Base-by-base conservation (phyloP, 2,113 vertebrate genomes). In the Silurus asotus region DNA sequence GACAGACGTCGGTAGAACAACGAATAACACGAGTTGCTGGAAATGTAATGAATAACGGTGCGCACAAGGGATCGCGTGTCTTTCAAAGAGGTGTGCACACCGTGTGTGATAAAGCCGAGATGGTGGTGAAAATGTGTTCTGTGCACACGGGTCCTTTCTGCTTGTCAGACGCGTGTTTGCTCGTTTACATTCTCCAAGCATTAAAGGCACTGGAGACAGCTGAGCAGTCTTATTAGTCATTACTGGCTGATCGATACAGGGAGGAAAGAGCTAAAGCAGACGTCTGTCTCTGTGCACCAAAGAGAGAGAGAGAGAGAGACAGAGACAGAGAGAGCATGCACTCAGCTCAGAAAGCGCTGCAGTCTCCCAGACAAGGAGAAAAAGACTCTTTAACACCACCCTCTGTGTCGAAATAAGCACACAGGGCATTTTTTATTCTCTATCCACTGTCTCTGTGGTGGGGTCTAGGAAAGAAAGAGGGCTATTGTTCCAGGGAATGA, bases 201-300 rank as follows among this genome's bases (percentile, higher is more conserved):
- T 75, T 89, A 90, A 82, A 89, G 89, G 90, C 81, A 61, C 85
- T 84, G 81, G 83, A 83, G 77, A 88, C 86, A 84, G 82, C 90
- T 89, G 88, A 88, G 69, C 53, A 83, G 87, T 90, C 72, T 91
- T 91, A 92, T 91, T 87, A 89, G 87, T 93, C 92, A 90, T 91
- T 55, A 88, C 83, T 64, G 85, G 82, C 89, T 90, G 91, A 91
- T 93, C 91, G 91, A 94, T 92, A 90, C 91, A 88, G 56, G 86
- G 84, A 87, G 87, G 88, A 87, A 92, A 90, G 89, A 62, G 90
- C 91, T 90, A 92, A 92, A 88, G 90, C 67, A 91, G 91, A 92
- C 88, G 91, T 89, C 88, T 92, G 92, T 93, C 91, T 93, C 92
- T 91, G 91, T 89, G 88, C 90, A 91, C 88, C 90, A 91, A 91